These are phyloP conservation scores for Achlya flavicornis DNA, from an alignment of 2,888 invertebrate genomes.

Conservation along the genomic window DNA sequence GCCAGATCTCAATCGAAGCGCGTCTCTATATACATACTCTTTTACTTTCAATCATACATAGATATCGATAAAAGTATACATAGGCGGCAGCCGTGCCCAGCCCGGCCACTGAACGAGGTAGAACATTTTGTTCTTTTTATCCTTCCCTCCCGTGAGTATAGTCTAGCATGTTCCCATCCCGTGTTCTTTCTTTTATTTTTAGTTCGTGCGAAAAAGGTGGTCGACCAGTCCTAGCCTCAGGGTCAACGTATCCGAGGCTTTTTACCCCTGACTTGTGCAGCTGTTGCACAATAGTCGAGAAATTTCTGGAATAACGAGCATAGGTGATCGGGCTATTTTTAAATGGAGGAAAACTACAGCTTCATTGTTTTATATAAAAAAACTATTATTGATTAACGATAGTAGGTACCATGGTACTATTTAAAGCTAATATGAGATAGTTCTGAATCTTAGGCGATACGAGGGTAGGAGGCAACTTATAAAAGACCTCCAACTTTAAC, in stretches of 20 bases:
- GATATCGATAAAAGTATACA: conserved; percentile 46
- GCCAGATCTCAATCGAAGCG: conserved; percentile 50
- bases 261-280: conserved; percentile 70
- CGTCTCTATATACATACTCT: conserved; percentile 43
- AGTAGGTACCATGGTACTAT: conserved; percentile 24
- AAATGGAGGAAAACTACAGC: conserved; percentile 9
- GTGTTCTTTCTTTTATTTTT: conserved; percentile 78
- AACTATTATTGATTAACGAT: background rate
- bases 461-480: background rate
- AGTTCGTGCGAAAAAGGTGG: conserved; percentile 72
- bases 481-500: too few species aligned
- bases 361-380: background rate
- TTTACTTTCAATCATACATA: conserved; percentile 56
- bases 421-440: conserved; percentile 36
- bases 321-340: conserved; percentile 54
- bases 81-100: conserved; percentile 47
- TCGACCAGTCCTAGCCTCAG: conserved; percentile 63
- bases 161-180: conserved; percentile 72
- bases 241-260: conserved; percentile 77
- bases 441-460: conserved; percentile 13
- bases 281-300: conserved; percentile 80
- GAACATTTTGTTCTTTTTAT: conserved; percentile 65
- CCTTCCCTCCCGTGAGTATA: conserved; percentile 50
- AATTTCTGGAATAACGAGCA: conserved; percentile 65
- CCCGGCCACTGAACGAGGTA: conserved; percentile 70